Evolutionary conservation across 2,797 vertebrate genomes (phyloP).

Genomic region (Eurystomus glaucurus): DNA sequence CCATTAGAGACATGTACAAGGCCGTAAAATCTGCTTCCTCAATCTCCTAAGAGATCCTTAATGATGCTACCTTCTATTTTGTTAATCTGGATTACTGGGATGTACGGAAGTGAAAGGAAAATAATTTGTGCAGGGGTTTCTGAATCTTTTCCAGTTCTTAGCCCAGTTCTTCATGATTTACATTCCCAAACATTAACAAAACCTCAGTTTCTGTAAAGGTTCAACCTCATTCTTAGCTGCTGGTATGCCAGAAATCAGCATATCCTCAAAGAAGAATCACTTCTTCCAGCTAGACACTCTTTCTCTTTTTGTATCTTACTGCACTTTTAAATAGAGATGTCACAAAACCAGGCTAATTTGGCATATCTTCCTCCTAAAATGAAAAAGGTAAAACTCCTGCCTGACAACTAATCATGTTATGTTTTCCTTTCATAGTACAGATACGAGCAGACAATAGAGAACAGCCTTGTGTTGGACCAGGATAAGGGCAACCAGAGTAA

Average conservation of each 20-base stretch:
- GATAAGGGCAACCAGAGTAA: background rate
- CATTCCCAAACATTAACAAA: background rate
- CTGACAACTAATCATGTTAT: fast-evolving
- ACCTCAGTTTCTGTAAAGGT: background rate
- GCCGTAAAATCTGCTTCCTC: background rate
- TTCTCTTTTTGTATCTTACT: background rate
- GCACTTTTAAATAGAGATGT: background rate
- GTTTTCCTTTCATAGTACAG: background rate
- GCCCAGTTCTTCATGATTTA: background rate
- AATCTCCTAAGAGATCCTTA: background rate
- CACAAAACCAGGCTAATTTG: background rate
- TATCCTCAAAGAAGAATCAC: background rate
- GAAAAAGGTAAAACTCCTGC: background rate
- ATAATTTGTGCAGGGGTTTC: background rate
- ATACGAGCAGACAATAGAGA: background rate
- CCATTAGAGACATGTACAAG: background rate
- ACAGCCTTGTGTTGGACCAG: background rate
- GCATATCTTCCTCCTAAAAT: background rate
- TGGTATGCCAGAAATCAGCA: background rate
- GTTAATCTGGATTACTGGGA: background rate
- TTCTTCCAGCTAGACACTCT: background rate
- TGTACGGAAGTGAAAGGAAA: background rate
- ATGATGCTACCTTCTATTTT: background rate
- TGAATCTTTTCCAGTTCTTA: background rate
- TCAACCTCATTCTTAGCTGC: background rate